Percentiles rank a stretch among this genome's conserved stretches.
These are phyloP conservation scores for Danionella cerebrum DNA, from an alignment of 2,113 vertebrate genomes.

Conservation along the genomic window DNA sequence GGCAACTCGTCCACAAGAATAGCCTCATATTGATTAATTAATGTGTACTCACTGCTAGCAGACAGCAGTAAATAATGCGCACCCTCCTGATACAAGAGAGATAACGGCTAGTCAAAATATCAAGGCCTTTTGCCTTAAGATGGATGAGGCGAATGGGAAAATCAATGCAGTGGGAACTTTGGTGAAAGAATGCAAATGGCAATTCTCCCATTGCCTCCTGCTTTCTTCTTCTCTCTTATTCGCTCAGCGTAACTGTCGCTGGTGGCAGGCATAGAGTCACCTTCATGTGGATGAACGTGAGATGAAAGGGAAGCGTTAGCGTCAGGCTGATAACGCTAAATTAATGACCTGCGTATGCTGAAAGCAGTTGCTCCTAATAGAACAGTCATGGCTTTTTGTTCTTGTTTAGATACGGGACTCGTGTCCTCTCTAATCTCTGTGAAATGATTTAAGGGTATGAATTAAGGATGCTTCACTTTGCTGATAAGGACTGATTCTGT, in stretches of 20 bases:
- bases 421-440: slow-evolving; percentile 11
- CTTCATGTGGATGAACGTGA: neutral
- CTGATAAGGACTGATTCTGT: neutral
- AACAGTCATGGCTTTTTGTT: neutral
- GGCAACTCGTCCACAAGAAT: slow-evolving; percentile 40
- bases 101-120: slow-evolving; percentile 57
- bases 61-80: slow-evolving; percentile 59
- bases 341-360: slow-evolving; percentile 10
- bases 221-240: neutral
- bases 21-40: slow-evolving; percentile 56
- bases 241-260: neutral
- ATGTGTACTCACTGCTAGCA: slow-evolving; percentile 49
- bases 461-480: neutral
- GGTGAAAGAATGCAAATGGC: slow-evolving; percentile 7
- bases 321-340: neutral
- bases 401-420: slow-evolving; percentile 3
- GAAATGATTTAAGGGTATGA: neutral
- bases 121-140: slow-evolving; percentile 49
- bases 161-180: slow-evolving; percentile 46
- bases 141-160: slow-evolving; percentile 51
- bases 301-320: neutral
- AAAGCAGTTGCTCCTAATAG: neutral
- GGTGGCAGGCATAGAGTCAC: neutral
- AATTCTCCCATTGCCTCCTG: slow-evolving; percentile 12
- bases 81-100: slow-evolving; percentile 48